Base-by-base conservation (phyloP, 2,797 vertebrate genomes). In the Lacerta bilineata region DNA sequence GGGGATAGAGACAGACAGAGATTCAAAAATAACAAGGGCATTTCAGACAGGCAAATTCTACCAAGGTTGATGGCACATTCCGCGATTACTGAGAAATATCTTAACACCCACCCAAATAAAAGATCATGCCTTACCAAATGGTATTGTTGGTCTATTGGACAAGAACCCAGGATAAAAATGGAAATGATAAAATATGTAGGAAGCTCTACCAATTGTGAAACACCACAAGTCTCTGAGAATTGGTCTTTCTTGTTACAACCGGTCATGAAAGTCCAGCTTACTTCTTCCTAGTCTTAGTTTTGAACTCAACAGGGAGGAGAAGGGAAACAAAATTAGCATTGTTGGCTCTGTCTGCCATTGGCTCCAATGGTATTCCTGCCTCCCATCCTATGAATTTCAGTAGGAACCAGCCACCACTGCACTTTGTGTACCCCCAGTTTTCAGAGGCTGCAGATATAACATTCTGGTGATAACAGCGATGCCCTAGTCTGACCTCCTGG, bases 21-120 rank as follows among this genome's bases (percentile, higher is more conserved):
- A 91, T 88, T 87, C 25, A 41, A 84, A 90, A 87, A 55, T 55
- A 55, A 55, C 50, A 33, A 3, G 81, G 79, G 90, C 88, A 88
- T 68, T 90, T 91, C 43, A 64, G 39, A 84, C 91, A 29, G 82
- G 1, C 50, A 72, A 69, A 93, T 88, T 88, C 10, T 85, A 8
- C 69, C 55, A 81, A 72, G 20, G 20, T 5, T 72, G 11, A 18
- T 68, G n/a, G 23, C 61, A 69, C 36, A n/a, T 4, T 33, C 71
- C 11, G 18, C 46, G 29, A 3, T 15, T 33, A 18, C 18, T 61
- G 23, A 23, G 29, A 72, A 18, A 61, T n/a, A n/a, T 17, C 33
- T 71, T 18, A 18, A 69, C 13, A 33, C 64, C 36, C 29, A 46
- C 18, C 18, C 0, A 33, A n/a, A 43, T 85, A 41, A 84, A 80